Conservation (phyloP, 2,797 vertebrate species). For the Gadopsis bispinosus region DNA sequence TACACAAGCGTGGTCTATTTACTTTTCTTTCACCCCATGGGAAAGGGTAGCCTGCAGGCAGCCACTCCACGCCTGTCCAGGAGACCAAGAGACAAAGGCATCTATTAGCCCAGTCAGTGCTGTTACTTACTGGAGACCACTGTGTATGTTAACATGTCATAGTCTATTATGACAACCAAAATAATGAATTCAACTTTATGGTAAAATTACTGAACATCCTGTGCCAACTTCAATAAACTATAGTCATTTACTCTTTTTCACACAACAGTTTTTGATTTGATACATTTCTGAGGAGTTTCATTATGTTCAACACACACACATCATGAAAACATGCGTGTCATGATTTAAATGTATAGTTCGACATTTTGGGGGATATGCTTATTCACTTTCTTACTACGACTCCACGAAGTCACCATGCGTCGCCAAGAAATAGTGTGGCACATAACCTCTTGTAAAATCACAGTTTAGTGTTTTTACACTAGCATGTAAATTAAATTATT, state of each 20-base stretch:
- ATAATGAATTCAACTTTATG: background rate
- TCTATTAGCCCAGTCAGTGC: background rate
- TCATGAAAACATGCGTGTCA: background rate
- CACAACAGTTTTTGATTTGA: background rate
- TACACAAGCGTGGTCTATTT: background rate
- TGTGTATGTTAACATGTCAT: background rate
- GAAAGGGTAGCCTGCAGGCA: conserved; percentile 9
- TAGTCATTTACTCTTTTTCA: background rate
- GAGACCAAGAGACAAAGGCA: background rate
- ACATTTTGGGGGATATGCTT: background rate
- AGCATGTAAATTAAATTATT: background rate
- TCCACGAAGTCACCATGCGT: background rate
- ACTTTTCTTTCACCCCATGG: conserved; percentile 21
- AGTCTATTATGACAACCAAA: background rate
- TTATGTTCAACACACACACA: background rate
- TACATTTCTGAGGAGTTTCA: background rate
- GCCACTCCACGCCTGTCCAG: background rate
- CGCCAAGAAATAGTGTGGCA: background rate
- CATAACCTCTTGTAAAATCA: background rate
- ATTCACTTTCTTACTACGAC: background rate
- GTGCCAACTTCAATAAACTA: background rate
- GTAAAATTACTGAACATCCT: background rate
- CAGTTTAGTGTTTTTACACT: background rate
- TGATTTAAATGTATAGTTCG: background rate
- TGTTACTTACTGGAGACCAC: background rate